phyloP scores from a whole-genome alignment of 1,140 invertebrate species.

The Chrysomallon squamiferum region DNA sequence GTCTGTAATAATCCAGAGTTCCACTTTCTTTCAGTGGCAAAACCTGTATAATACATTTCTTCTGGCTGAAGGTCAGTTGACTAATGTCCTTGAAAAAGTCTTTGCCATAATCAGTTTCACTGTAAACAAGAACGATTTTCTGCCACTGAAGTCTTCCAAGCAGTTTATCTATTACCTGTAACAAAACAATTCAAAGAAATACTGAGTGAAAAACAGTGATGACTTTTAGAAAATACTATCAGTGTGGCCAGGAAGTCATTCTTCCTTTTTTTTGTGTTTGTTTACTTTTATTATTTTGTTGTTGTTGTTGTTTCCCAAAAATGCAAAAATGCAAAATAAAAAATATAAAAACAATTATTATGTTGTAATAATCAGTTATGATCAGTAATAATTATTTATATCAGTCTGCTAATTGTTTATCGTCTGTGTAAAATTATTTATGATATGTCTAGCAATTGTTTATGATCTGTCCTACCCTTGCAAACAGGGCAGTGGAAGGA shows the following conservation, averaged over 20 bases:
- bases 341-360: too few species aligned
- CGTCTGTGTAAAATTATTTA: too few species aligned
- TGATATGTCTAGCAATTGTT: too few species aligned
- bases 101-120: constrained; percentile 47
- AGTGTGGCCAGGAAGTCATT: too few species aligned
- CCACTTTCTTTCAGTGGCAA: constrained; percentile 13
- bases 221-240: neutral
- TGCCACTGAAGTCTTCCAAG: constrained; percentile 61
- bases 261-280: too few species aligned
- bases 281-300: too few species aligned
- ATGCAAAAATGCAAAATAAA: too few species aligned
- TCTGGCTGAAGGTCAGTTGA: constrained; percentile 19
- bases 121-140: constrained; percentile 60
- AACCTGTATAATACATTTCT: constrained; percentile 38
- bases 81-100: constrained; percentile 45
- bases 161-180: constrained; percentile 54
- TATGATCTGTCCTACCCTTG: constrained; percentile 23
- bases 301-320: too few species aligned
- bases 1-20: constrained; percentile 12
- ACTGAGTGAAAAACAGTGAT: neutral
- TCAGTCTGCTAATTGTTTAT: too few species aligned
- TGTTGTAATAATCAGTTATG: too few species aligned
- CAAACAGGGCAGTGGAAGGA: constrained; percentile 14
- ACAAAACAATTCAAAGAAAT: constrained; percentile 23
- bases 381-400: too few species aligned